These are phyloP conservation scores for Mesopsocus fuscifrons DNA, from an alignment of 2,888 invertebrate species.

Conservation along the genomic window DNA sequence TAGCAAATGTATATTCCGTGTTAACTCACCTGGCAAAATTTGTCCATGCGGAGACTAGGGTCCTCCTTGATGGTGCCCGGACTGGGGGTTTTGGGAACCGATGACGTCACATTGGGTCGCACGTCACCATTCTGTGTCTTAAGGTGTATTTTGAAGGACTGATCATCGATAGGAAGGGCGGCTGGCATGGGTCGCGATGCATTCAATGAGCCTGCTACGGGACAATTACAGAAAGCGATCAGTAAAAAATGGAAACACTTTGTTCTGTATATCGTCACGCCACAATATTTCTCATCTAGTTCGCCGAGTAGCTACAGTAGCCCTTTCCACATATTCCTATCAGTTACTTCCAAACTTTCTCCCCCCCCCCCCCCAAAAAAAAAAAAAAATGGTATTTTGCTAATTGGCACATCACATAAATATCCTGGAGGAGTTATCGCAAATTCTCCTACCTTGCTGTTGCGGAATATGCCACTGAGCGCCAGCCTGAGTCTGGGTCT, in stretches of 20 bases:
- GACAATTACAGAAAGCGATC: too few relatives aligned
- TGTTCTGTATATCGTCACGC: too few relatives aligned
- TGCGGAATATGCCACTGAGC: constrained; percentile 23
- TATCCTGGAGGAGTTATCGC: too few relatives aligned
- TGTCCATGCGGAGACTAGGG: constrained; percentile 49
- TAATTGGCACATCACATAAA: too few relatives aligned
- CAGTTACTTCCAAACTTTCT: too few relatives aligned
- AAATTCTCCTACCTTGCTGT: constrained; percentile 14
- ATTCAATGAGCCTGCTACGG: constrained; percentile 21
- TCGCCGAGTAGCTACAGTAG: too few relatives aligned
- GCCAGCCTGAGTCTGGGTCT: constrained; percentile 16
- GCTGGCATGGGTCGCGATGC: constrained; percentile 18
- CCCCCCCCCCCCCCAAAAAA: too few relatives aligned
- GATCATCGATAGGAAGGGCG: constrained; percentile 23
- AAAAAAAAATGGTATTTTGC: too few relatives aligned
- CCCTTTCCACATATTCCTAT: too few relatives aligned
- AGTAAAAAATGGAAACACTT: too few relatives aligned
- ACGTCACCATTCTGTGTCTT: constrained; percentile 23
- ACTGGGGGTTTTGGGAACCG: constrained; percentile 71
- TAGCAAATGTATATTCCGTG: too few relatives aligned
- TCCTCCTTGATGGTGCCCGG: constrained; percentile 39
- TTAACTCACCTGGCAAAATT: constrained; percentile 39
- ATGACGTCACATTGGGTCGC: constrained; percentile 38
- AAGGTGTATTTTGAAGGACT: constrained; percentile 52
- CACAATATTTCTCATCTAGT: too few relatives aligned